These are phyloP conservation scores for Cydia splendana DNA, from an alignment of 1,140 invertebrate species.

Conservation along the genomic window DNA sequence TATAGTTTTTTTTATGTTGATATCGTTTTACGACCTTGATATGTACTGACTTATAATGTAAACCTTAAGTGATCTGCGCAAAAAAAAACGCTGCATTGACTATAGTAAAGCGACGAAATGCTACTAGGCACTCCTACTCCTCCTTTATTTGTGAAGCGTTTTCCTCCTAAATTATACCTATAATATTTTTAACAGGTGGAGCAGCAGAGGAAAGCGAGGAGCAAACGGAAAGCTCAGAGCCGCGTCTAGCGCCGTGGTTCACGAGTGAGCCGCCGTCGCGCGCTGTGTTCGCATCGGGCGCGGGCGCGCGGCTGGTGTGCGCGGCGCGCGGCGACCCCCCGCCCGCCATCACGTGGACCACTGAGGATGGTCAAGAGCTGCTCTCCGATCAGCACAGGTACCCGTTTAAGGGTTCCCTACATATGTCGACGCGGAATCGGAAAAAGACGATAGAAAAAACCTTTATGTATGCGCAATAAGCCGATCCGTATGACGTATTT, in stretches of 20 bases:
- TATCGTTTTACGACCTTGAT: no score
- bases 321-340: conserved; percentile 51
- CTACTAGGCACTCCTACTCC: neutral
- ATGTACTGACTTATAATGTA: no score
- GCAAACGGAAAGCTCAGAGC: conserved; percentile 16
- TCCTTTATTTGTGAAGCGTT: no score
- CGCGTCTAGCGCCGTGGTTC: conserved; percentile 48
- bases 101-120: no score
- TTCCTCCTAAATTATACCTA: neutral
- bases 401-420: no score
- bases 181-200: neutral
- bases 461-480: no score
- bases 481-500: no score
- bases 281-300: conserved; percentile 45
- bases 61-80: no score
- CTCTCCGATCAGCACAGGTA: conserved; percentile 45
- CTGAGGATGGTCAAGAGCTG: conserved; percentile 47
- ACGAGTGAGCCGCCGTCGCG: conserved; percentile 52
- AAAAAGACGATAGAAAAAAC: no score
- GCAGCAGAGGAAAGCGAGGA: neutral
- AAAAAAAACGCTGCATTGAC: no score
- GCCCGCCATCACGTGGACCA: conserved; percentile 54
- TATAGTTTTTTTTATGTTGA: no score
- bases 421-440: no score
- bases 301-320: conserved; percentile 53